Conservation (phyloP, 30 jellyfish, hydroid and myxozoan genomes). For the Cassiopea andromeda region DNA sequence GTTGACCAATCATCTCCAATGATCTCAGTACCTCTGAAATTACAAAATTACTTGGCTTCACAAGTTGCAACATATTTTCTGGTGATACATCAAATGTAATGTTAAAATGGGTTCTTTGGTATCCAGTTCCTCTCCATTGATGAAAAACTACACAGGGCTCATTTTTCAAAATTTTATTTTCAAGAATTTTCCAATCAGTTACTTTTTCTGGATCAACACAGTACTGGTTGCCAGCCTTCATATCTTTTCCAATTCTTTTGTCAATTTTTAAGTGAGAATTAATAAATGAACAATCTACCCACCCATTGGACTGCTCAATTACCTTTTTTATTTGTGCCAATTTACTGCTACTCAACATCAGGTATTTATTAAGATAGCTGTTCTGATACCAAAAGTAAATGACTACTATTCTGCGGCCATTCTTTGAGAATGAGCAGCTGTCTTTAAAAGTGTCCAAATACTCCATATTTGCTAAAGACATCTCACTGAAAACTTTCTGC, state of each 20-base stretch:
- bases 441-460: constrained; percentile 43
- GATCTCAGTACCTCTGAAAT: constrained; percentile 71
- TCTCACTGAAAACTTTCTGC: constrained; percentile 35
- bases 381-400: constrained; percentile 79
- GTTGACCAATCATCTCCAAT: constrained; percentile 30
- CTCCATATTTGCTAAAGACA: constrained; percentile 62
- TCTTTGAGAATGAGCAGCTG: constrained; percentile 46
- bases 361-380: constrained; percentile 24
- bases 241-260: constrained; percentile 63
- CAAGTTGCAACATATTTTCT: constrained; percentile 41
- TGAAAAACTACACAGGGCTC: constrained; percentile 80
- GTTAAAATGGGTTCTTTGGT: constrained; percentile 83
- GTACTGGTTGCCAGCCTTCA: constrained; percentile 67
- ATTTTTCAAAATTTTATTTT: constrained; percentile 44
- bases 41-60: constrained; percentile 74
- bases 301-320: constrained; percentile 61
- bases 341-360: constrained; percentile 59
- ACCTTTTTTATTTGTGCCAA: constrained; percentile 6
- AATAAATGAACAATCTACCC: constrained; percentile 82
- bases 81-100: constrained; percentile 51
- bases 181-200: constrained; percentile 37
- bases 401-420: constrained; percentile 40
- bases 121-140: constrained; percentile 98
- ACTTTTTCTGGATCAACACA: constrained; percentile 91
- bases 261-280: constrained; percentile 60